Evolutionary conservation across 2,888 invertebrate species (phyloP), one percentile per base, ranked within the genome.

Genomic region (Troides aeacus): DNA sequence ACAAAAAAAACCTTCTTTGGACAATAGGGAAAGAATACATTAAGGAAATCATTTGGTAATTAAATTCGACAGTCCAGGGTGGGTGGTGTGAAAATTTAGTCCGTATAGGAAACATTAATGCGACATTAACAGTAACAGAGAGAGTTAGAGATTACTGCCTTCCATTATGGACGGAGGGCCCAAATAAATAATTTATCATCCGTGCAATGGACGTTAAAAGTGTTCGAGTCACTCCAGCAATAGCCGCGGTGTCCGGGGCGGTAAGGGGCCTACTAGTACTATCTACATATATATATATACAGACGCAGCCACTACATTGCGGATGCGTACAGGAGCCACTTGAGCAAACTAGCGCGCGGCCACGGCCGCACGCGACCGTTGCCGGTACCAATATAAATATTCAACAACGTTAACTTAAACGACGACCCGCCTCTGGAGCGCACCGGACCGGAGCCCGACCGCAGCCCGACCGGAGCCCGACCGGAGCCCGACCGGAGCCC

Each of bases 211-310:
- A 46, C 50, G 59, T 39, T 5, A 5, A 18, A 50, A 53, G 57
- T 50, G 62, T 46, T 23, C 23, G 58, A 58, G 63, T 56, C 65
- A 46, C 30, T 24, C 56, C 36, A 42, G 42, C 42, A 64, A 53
- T 30, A 30, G 50, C 64, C 68, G 62, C 63, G 69, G 67, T 63
- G 65, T 58, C 71, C 72, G 66, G 70, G 71, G 74, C 71, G 80
- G 76, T 78, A 79, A 75, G 75, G 79, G 81, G 81, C 83, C 79
- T 79, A 83, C 84, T 85, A 86, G 79, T 83, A 83, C 87, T 88
- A 88, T 78, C 86, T 88, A 88, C 88, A 81, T 89, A 88, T 87
- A 88, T 50, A 88, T 50, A 88, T 88, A 81, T 89, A 88, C 87
- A 88, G 84, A 85, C 85, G 88, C 87, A 84, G 86, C 85, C 84